Conservation (phyloP, 1,140 invertebrate genomes). For the Drosophila kepulauana region DNA sequence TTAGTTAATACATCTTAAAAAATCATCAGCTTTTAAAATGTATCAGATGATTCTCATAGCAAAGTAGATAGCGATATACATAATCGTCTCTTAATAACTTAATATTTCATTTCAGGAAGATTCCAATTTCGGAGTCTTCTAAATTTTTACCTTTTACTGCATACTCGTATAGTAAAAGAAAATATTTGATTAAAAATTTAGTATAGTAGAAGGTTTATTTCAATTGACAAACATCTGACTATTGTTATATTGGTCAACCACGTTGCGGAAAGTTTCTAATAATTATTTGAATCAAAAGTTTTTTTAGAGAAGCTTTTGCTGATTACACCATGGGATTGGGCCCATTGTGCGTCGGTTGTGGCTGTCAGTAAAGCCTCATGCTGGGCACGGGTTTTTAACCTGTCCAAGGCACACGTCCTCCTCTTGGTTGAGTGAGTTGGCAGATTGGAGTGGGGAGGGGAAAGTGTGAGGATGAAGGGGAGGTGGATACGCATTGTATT, state of each 20-base stretch:
- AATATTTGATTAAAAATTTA: too few relatives aligned
- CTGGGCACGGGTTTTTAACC: slow-evolving; percentile 59
- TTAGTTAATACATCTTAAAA: too few relatives aligned
- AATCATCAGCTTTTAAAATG: too few relatives aligned
- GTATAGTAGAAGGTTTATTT: too few relatives aligned
- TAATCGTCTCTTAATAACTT: too few relatives aligned
- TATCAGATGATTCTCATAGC: too few relatives aligned
- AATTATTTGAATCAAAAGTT: neutral
- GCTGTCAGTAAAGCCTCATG: slow-evolving; percentile 50
- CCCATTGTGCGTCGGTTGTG: slow-evolving; percentile 53
- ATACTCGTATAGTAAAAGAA: too few relatives aligned
- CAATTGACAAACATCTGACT: too few relatives aligned
- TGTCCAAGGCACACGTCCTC: slow-evolving; percentile 34
- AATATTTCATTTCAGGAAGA: too few relatives aligned
- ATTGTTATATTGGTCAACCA: neutral
- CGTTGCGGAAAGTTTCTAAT: neutral
- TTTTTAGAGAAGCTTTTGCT: neutral
- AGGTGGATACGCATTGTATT: slow-evolving; percentile 34
- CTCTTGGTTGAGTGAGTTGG: neutral
- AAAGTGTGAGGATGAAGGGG: neutral
- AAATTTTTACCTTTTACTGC: too few relatives aligned
- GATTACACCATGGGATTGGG: neutral
- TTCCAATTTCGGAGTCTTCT: too few relatives aligned
- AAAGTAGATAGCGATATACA: too few relatives aligned
- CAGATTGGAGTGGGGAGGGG: neutral